Evolutionary conservation across 2,797 vertebrate genomes (phyloP), one percentile per base, ranked within the genome.

Genomic region (Enteromius paludinosus): DNA sequence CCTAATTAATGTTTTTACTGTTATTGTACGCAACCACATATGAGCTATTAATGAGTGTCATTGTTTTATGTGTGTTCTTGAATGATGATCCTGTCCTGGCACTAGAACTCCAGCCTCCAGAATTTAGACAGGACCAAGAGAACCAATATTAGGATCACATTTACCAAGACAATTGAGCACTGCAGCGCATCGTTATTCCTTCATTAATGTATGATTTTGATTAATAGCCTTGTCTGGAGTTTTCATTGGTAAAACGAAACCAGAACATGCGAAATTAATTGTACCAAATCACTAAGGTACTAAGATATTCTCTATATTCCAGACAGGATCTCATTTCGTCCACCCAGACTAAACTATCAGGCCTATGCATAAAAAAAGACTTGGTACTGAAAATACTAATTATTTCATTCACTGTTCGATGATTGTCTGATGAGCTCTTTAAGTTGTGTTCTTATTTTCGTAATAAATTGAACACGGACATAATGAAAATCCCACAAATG

Each of bases 151-250:
- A 35, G 45, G 30, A 68, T 35, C 17, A n/a, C 17, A 20, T 49
- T 62, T 25, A 47, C 38, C 68, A 47, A 33, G 35, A 47, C 12
- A 70, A 33, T 33, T 11, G 17, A 47, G 66, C 7, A 33, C 52
- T 41, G 52, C 28, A 35, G 38, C 8, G 41, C 41, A 80, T 47
- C 54, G 5, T 59, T 45, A 61, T 59, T 61, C 10, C 17, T 71
- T 79, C 11, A 78, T 78, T 28, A 38, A 38, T 66, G 14, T 30
- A 76, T 61, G 30, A 54, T 69, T 68, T 78, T 54, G 45, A 35
- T 68, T 23, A 68, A 66, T 38, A 35, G 15, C 8, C 23, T 28
- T 8, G 38, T 62, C 56, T 62, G 35, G 23, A 30, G 35, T 61
- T 62, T 38, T 28, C 56, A 20, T 18, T 56, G 49, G 30, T 79